Evolutionary conservation across 2,113 vertebrate species (phyloP), one percentile per base, ranked within the genome.

Genomic region (Rhynchomys soricoides): DNA sequence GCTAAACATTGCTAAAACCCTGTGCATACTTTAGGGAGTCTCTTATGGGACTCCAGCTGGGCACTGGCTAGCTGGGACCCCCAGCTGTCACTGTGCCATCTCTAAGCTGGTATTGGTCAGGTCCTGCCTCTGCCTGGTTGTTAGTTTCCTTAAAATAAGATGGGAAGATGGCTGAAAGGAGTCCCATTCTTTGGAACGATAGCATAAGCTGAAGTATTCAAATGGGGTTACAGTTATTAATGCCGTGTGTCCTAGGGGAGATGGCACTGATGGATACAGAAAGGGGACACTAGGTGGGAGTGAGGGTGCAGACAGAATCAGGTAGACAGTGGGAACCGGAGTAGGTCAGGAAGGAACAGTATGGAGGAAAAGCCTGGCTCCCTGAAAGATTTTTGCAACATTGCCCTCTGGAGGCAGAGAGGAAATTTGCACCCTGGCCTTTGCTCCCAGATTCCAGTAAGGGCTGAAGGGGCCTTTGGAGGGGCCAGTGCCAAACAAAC

Each of bases 351-450:
- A 55, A 57, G 7, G 2, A 21, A 55, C 0, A 37, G 43, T 64
- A 64, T 21, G 40, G 26, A 86, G 64, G 8, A 7, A 81, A 77
- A 40, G 37, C n/a, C 55, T 82, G 66, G 7, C 13, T 31, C 48
- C 37, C n/a, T 0, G 21, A 95, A 94, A 77, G 37, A 87, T 52
- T 86, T 98, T 97, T 86, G 85, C 86, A 93, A 95, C 86, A 96
- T 93, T 96, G 96, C 89, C 95, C 96, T 82, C 96, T 96, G 95
- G 94, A 43, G 96, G 48, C 82, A 50, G 48, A 89, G 26, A 29
- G 66, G 62, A 87, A 70, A 11, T 59, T 34, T 79, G 93, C n/a
- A 16, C 37, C n/a, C 21, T 34, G 82, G 22, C 19, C 92, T 92
- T 83, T 87, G 3, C 83, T 82, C 22, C 1, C 13, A 5, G 70